phyloP scores from a whole-genome alignment of 92 coral and sea anemone genomes.

The Siderastrea radians region DNA sequence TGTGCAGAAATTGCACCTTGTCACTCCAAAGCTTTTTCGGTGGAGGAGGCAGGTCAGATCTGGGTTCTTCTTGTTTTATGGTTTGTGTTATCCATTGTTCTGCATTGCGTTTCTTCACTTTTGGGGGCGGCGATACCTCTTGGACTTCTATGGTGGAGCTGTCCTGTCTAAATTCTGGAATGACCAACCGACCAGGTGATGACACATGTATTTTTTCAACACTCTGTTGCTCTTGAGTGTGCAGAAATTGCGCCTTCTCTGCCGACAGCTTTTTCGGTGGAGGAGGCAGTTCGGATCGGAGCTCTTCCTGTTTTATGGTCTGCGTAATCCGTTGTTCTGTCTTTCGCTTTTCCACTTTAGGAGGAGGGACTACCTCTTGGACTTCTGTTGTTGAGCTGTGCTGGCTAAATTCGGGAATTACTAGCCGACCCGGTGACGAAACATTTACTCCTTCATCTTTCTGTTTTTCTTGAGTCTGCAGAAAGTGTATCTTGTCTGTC shows the following conservation, averaged over 20 bases:
- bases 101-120: not conserved
- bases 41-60: not conserved
- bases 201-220: not conserved
- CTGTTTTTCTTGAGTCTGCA: not conserved
- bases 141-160: not conserved
- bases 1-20: not conserved
- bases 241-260: not conserved
- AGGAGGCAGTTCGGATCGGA: not conserved
- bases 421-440: not conserved
- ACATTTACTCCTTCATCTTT: not conserved
- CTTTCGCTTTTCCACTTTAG: not conserved
- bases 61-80: not conserved
- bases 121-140: not conserved
- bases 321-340: not conserved
- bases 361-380: not conserved
- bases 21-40: not conserved
- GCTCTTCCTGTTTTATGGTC: not conserved
- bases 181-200: not conserved
- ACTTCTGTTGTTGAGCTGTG: not conserved
- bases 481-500: slow-evolving; percentile 5
- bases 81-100: not conserved
- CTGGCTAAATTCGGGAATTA: slow-evolving; percentile 4
- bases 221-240: not conserved
- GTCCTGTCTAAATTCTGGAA: not conserved
- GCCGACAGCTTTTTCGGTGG: not conserved